Evolutionary conservation across 2,113 vertebrate species (phyloP).

Genomic region (Jacana jacana): DNA sequence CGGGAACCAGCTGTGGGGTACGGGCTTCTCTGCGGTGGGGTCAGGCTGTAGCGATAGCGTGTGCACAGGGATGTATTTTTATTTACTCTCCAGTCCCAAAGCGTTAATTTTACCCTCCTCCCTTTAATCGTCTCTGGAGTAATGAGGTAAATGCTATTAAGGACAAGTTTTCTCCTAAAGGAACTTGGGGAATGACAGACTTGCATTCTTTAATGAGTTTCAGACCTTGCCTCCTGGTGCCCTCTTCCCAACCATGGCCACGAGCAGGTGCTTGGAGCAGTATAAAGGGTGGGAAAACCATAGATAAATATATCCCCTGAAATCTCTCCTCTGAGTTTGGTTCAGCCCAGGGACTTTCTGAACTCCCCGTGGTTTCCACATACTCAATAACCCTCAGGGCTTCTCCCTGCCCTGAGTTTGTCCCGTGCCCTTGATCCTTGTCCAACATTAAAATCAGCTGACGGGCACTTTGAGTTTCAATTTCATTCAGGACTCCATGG

Average conservation of each 20-base stretch:
- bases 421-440: neutral
- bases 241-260: neutral
- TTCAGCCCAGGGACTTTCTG: neutral
- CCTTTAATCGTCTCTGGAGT: neutral
- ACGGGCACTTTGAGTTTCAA: neutral
- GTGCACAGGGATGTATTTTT: neutral
- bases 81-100: neutral
- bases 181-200: neutral
- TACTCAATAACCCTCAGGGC: neutral
- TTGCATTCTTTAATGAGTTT: neutral
- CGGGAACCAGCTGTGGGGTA: neutral
- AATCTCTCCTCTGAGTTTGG: neutral
- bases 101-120: neutral
- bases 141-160: neutral
- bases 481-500: neutral
- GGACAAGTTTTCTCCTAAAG: neutral
- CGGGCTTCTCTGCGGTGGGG: rapidly evolving
- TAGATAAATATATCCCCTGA: neutral
- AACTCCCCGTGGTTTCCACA: neutral
- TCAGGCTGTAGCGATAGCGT: neutral
- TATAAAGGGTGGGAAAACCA: neutral
- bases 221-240: neutral
- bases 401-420: neutral
- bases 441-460: neutral
- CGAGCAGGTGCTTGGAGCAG: neutral